phyloP scores from a whole-genome alignment of 2,113 vertebrate species.

The Brachyhypopomus gauderio region DNA sequence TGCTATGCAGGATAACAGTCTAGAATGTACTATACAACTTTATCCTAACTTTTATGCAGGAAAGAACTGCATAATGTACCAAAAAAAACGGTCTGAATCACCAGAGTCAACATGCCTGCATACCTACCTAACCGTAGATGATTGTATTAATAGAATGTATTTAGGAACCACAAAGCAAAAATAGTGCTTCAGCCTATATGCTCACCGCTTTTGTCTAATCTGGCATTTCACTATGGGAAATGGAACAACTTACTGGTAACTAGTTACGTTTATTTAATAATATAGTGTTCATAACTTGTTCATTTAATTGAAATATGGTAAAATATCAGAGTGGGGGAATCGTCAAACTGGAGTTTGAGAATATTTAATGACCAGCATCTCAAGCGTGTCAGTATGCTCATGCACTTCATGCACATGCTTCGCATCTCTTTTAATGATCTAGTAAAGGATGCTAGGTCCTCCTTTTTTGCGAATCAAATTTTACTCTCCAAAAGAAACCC shows the following conservation, averaged over 20 bases:
- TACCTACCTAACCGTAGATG: not conserved
- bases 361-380: not conserved
- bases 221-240: not conserved
- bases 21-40: not conserved
- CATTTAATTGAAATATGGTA: not conserved
- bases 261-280: not conserved
- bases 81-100: not conserved
- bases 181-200: not conserved
- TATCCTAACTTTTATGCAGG: not conserved
- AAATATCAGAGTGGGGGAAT: not conserved
- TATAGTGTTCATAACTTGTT: not conserved
- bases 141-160: not conserved
- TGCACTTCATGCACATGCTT: no score
- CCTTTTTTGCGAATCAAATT: no score
- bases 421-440: no score
- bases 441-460: no score
- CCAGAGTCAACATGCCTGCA: no score
- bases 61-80: not conserved
- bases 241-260: not conserved
- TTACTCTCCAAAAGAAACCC: no score
- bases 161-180: slow-evolving; percentile 28
- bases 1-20: not conserved
- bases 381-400: not conserved
- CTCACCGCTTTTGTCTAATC: not conserved
- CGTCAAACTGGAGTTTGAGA: not conserved